A percentile compares a stretch with the other conserved stretches of the same genome.
Evolutionary conservation across 1,140 invertebrate species (phyloP).

Genomic region (Drosophila paulistorum): DNA sequence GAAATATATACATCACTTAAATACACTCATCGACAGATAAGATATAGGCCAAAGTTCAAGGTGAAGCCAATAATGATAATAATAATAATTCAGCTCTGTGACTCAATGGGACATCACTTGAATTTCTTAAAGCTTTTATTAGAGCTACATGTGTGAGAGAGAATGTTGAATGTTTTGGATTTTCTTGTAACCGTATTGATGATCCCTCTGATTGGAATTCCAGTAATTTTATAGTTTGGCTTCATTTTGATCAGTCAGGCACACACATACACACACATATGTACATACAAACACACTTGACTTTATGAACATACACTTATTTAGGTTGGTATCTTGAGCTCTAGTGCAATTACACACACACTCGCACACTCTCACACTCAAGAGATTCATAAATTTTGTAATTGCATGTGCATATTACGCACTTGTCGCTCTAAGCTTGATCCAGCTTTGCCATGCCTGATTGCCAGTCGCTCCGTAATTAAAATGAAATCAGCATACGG

Average conservation of each 20-base stretch:
- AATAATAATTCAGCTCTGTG: neutral
- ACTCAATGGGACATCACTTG: too few relatives aligned
- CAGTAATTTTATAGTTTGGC: neutral
- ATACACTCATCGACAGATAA: neutral
- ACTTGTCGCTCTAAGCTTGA: slow-evolving; percentile 79
- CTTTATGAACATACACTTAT: neutral
- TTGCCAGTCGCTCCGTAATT: slow-evolving; percentile 72
- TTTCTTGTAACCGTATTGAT: too few relatives aligned
- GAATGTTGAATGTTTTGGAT: too few relatives aligned
- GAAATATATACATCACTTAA: neutral
- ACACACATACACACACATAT: neutral
- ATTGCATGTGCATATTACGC: slow-evolving; percentile 73
- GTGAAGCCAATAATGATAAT: neutral
- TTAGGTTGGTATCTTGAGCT: slow-evolving; percentile 13
- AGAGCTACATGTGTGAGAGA: too few relatives aligned
- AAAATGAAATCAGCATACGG: slow-evolving; percentile 81
- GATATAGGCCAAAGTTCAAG: too few relatives aligned
- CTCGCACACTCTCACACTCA: slow-evolving; percentile 24
- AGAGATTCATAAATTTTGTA: slow-evolving; percentile 48
- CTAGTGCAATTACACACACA: slow-evolving; percentile 54
- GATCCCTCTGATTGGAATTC: too few relatives aligned
- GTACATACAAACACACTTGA: neutral
- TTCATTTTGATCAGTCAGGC: slow-evolving; percentile 4
- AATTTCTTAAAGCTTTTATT: too few relatives aligned
- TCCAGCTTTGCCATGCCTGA: slow-evolving; percentile 78